Percentiles rank a stretch among this genome's conserved stretches.
Conservation (phyloP, 2,888 invertebrate genomes). For the Penaeus monodon region DNA sequence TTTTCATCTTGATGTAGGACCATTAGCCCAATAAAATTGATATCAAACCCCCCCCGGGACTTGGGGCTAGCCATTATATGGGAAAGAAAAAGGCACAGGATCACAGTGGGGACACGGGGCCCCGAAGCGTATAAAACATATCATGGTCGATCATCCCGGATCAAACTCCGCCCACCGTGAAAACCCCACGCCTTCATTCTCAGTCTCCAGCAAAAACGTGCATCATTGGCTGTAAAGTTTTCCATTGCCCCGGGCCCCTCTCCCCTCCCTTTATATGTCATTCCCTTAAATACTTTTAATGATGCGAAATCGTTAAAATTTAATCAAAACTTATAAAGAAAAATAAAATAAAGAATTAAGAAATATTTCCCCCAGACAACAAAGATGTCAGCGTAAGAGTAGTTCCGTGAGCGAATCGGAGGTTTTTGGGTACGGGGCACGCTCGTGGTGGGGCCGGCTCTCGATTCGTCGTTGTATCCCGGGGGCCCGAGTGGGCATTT, state of each 20-base stretch:
- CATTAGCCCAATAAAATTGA: constrained; percentile 58
- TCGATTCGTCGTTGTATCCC: constrained; percentile 47
- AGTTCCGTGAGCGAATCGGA: neutral
- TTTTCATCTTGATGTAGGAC: constrained; percentile 13
- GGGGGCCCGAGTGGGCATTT: constrained; percentile 54
- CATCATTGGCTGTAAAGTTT: constrained; percentile 40
- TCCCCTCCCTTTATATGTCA: constrained; percentile 4
- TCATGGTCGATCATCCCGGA: constrained; percentile 57
- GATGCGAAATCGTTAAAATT: neutral
- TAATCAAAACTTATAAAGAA: no score
- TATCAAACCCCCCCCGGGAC: constrained; percentile 57
- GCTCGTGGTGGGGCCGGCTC: constrained; percentile 16
- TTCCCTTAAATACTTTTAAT: neutral
- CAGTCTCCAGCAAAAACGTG: constrained; percentile 36
- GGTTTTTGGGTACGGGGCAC: constrained; percentile 8
- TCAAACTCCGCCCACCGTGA: constrained; percentile 56
- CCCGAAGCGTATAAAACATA: constrained; percentile 54
- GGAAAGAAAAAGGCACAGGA: constrained; percentile 27
- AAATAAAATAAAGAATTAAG: no score
- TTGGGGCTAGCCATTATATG: constrained; percentile 41
- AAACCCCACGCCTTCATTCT: constrained; percentile 49
- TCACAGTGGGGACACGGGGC: constrained; percentile 45
- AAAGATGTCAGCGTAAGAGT: neutral
- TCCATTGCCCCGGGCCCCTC: constrained; percentile 12
- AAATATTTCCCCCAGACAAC: neutral